Percentiles rank a stretch among this genome's conserved stretches.
Conservation (phyloP, 2,797 vertebrate genomes). For the Clarias fuscus region DNA sequence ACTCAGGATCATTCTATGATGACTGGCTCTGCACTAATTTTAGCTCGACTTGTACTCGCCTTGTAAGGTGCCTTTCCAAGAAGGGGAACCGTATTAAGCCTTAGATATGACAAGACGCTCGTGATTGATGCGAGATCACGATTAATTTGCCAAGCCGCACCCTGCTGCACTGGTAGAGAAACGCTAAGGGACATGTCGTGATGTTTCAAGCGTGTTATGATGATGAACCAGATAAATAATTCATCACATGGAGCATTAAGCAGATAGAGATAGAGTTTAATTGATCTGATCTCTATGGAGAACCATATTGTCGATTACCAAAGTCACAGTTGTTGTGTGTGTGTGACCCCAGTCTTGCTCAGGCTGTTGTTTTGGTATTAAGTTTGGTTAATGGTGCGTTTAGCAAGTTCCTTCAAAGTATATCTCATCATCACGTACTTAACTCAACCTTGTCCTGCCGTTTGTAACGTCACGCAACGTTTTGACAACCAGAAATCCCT, state of each 20-base stretch:
- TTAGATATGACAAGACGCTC: background rate
- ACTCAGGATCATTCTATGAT: background rate
- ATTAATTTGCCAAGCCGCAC: background rate
- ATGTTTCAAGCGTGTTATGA: too few species aligned
- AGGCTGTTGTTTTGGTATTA: too few species aligned
- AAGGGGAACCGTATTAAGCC: background rate
- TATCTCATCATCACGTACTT: too few species aligned
- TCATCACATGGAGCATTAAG: background rate
- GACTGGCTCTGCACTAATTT: slow-evolving; percentile 2
- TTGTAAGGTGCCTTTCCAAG: background rate
- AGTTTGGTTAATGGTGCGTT: too few species aligned
- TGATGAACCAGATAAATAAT: background rate
- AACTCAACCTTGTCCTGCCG: too few species aligned
- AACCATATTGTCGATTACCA: background rate
- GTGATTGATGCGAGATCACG: background rate
- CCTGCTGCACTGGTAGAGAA: background rate
- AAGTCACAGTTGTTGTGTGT: too few species aligned
- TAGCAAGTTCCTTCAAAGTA: too few species aligned
- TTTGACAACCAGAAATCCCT: too few species aligned
- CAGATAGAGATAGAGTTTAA: background rate
- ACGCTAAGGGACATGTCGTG: background rate
- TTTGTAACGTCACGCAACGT: too few species aligned
- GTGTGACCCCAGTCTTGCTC: too few species aligned
- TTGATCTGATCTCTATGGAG: background rate
- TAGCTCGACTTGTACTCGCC: background rate